A percentile compares a stretch with the other conserved stretches of the same genome.
Evolutionary conservation across 1,140 invertebrate genomes (phyloP).

Genomic region (Melitaea cinxia): DNA sequence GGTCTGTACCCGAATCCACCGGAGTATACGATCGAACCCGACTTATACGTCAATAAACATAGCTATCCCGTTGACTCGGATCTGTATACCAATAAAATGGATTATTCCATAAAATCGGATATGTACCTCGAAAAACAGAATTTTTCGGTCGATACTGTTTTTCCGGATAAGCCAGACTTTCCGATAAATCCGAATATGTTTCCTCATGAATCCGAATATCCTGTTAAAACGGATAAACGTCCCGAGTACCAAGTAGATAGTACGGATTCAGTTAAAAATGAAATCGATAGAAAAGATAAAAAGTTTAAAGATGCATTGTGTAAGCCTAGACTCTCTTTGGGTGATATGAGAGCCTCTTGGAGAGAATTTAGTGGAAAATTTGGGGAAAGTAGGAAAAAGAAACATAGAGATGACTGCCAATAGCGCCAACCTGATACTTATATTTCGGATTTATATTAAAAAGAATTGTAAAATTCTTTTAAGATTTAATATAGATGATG

Average conservation of each 20-base stretch:
- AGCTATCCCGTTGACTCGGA: not conserved
- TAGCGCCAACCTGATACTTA: not conserved
- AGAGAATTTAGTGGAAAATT: constrained; percentile 61
- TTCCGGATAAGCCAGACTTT: not conserved
- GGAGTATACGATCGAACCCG: not conserved
- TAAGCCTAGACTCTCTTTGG: constrained; percentile 43
- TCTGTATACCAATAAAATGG: not conserved
- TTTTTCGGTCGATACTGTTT: not conserved
- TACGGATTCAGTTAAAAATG: constrained; percentile 11
- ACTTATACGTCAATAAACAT: constrained; percentile 6
- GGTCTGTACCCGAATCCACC: not conserved
- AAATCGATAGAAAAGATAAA: constrained; percentile 25
- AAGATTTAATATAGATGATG: not conserved
- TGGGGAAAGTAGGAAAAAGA: constrained; percentile 54
- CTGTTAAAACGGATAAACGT: constrained; percentile 1
- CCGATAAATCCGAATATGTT: constrained; percentile 22
- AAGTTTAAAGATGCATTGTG: constrained; percentile 24
- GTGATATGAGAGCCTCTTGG: constrained; percentile 62
- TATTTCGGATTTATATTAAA: not conserved
- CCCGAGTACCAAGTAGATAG: constrained; percentile 10
- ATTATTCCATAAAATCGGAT: not conserved
- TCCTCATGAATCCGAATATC: constrained; percentile 28
- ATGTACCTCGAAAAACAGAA: not conserved
- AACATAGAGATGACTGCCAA: constrained; percentile 48
- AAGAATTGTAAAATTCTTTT: not conserved